Percentiles rank a stretch among this genome's conserved stretches.
Conservation (phyloP, 23 tunicate genomes). For the Botrylloides violaceus region DNA sequence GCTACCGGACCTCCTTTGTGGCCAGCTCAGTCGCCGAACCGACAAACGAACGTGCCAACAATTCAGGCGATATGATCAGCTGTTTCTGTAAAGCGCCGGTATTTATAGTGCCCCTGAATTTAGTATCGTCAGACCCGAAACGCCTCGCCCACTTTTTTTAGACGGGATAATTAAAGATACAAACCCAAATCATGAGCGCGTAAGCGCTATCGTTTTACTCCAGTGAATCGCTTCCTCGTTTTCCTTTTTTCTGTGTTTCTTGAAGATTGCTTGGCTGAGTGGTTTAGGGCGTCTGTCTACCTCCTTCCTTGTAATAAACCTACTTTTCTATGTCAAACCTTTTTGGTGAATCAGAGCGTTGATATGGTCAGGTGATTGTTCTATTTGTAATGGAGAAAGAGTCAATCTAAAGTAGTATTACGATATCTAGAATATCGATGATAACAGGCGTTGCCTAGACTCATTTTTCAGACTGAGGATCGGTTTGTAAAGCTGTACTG, state of each 20-base stretch:
- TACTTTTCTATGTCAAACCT: neutral
- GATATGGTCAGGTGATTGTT: neutral
- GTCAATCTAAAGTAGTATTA: too few relatives aligned
- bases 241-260: slow-evolving; percentile 9
- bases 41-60: too few relatives aligned
- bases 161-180: slow-evolving; percentile 19
- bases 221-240: slow-evolving; percentile 19
- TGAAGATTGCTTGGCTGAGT: slow-evolving; percentile 5
- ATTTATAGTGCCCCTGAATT: slow-evolving; percentile 54
- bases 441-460: too few relatives aligned
- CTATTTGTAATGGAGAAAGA: too few relatives aligned
- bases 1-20: too few relatives aligned
- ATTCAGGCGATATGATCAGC: slow-evolving; percentile 3
- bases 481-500: too few relatives aligned
- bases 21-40: too few relatives aligned
- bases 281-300: neutral
- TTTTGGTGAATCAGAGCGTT: neutral
- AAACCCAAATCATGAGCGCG: slow-evolving; percentile 10
- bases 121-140: slow-evolving; percentile 27
- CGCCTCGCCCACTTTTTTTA: slow-evolving; percentile 53
- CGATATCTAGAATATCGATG: too few relatives aligned
- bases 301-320: neutral
- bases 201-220: neutral
- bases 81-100: neutral
- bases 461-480: too few relatives aligned